A percentile compares a stretch with the other conserved stretches of the same genome.
Conservation (phyloP, 2,113 vertebrate species). For the Perccottus glenii region DNA sequence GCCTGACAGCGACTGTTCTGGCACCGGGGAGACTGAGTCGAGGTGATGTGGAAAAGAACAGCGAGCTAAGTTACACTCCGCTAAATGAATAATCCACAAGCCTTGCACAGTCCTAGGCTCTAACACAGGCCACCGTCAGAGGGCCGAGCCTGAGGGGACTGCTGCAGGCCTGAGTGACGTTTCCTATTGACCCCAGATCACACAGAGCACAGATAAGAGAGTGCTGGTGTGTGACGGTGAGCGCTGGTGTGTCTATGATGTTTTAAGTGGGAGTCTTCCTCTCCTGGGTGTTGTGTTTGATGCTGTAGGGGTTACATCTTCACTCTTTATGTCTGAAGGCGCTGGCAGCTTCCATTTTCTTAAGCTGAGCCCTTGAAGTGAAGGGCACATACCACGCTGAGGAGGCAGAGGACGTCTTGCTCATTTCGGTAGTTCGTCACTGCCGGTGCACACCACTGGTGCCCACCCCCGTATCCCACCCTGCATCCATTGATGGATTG, state of each 20-base stretch:
- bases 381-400: conserved; percentile 40
- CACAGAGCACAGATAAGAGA: conserved; percentile 19
- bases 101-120: conserved; percentile 25
- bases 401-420: conserved; percentile 48
- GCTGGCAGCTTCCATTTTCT: conserved; percentile 54
- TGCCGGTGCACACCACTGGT: conserved; percentile 22
- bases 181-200: conserved; percentile 48
- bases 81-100: conserved; percentile 64
- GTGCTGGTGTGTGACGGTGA: conserved; percentile 9
- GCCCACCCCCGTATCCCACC: conserved; percentile 21
- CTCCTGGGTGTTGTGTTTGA: conserved; percentile 8
- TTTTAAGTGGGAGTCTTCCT: conserved; percentile 26
- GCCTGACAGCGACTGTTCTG: conserved; percentile 38
- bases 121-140: conserved; percentile 34
- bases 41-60: conserved; percentile 56
- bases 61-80: conserved; percentile 41
- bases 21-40: conserved; percentile 33
- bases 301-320: conserved; percentile 19
- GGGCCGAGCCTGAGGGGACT: conserved; percentile 33
- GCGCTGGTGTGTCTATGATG: conserved; percentile 30
- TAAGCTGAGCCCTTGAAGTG: conserved; percentile 54
- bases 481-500: conserved; percentile 55
- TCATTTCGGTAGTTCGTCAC: conserved; percentile 48
- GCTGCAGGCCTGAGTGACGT: conserved; percentile 39
- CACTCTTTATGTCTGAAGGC: conserved; percentile 34